Evolutionary conservation across 2,797 vertebrate genomes (phyloP).

Genomic region (Triplophysa yarkandensis): DNA sequence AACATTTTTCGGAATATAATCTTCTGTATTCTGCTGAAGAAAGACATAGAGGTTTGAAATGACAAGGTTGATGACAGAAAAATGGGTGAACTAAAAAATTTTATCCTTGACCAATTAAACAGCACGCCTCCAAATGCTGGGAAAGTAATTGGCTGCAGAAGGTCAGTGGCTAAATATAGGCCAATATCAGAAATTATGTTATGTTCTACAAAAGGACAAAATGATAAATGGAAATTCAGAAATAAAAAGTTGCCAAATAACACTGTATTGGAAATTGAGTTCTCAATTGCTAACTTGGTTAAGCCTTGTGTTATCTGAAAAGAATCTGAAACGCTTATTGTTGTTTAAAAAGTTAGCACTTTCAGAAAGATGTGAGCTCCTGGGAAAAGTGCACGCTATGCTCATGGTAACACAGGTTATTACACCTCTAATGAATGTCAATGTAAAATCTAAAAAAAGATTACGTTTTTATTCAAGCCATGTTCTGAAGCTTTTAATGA

Average conservation of each 20-base stretch:
- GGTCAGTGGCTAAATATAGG: constrained; percentile 4
- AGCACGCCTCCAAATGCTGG: too few relatives aligned
- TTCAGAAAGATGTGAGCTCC: constrained; percentile 9
- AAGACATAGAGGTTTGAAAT: too few relatives aligned
- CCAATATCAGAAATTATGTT: not conserved
- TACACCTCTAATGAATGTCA: constrained; percentile 14
- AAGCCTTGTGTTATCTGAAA: not conserved
- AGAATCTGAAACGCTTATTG: not conserved
- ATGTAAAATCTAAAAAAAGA: not conserved
- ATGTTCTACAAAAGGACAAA: not conserved
- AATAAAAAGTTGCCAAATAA: not conserved
- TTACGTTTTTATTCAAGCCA: not conserved
- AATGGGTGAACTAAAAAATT: too few relatives aligned
- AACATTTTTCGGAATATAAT: too few relatives aligned
- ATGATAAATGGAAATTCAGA: not conserved
- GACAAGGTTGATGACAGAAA: too few relatives aligned
- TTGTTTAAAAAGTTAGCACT: not conserved
- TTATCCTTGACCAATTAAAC: too few relatives aligned
- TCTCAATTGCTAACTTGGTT: not conserved
- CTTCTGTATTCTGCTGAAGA: too few relatives aligned
- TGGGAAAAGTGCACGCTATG: not conserved
- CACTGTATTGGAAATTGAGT: too few relatives aligned
- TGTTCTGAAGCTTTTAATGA: constrained; percentile 19
- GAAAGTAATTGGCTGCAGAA: not conserved
- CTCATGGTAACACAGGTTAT: constrained; percentile 1